These are phyloP conservation scores for Byasa hedistus DNA, from an alignment of 2,888 invertebrate species.

Conservation along the genomic window DNA sequence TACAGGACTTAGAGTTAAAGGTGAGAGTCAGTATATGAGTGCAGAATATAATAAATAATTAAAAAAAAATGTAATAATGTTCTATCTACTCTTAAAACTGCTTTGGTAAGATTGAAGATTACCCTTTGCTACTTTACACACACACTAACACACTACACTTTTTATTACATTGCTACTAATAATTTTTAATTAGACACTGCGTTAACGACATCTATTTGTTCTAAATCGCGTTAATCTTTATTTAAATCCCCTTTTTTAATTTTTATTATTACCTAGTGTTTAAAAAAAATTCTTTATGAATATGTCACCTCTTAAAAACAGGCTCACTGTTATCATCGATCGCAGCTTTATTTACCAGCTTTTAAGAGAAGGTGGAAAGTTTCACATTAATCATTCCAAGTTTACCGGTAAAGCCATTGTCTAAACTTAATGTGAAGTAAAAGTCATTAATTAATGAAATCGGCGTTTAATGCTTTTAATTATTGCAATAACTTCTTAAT, in stretches of 20 bases:
- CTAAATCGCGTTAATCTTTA: too few species aligned
- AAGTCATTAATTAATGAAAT: slow-evolving; percentile 26
- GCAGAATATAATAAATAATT: background rate
- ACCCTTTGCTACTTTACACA: too few species aligned
- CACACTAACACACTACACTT: too few species aligned
- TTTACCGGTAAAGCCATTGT: slow-evolving; percentile 24
- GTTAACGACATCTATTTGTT: too few species aligned
- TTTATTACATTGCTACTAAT: too few species aligned
- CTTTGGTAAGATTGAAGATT: background rate
- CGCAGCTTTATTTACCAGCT: slow-evolving; percentile 8
- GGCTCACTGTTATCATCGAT: slow-evolving; percentile 18
- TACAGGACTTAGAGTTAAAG: background rate
- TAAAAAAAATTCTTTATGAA: background rate
- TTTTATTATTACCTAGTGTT: background rate
- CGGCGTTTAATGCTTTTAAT: slow-evolving; percentile 26
- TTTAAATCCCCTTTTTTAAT: background rate
- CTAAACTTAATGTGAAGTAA: slow-evolving; percentile 24
- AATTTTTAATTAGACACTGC: too few species aligned
- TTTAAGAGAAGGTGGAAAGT: slow-evolving; percentile 20
- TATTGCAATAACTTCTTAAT: slow-evolving; percentile 25
- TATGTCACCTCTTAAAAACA: background rate
- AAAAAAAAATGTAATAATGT: background rate
- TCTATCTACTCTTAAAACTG: background rate
- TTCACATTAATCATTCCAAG: slow-evolving; percentile 28
- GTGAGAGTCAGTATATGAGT: background rate